A percentile compares a stretch with the other conserved stretches of the same genome.
phyloP scores from a whole-genome alignment of 2,113 vertebrate genomes.

The human region GRCh38 chr18:39913501-39914000 shows the following conservation, averaged over 20 bases:
- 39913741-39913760: background rate
- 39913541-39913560: background rate
- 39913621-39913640: background rate
- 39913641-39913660: background rate
- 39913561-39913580: background rate
- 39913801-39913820: background rate
- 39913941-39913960: slow-evolving; percentile 56
- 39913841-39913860: slow-evolving; percentile 62
- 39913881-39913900: slow-evolving; percentile 46
- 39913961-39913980: background rate
- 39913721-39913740: background rate
- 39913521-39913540: background rate
- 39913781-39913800: background rate
- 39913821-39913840: slow-evolving; percentile 26
- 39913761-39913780: slow-evolving; percentile 9
- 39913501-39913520: background rate
- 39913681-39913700: background rate
- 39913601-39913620: background rate
- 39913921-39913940: background rate
- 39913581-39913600: background rate
- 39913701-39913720: background rate
- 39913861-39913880: slow-evolving; percentile 68
- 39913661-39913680: background rate
- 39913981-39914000: slow-evolving; percentile 57
- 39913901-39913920: slow-evolving; percentile 20